Conservation (phyloP, 1,140 invertebrate genomes). For the Marisa cornuarietis region DNA sequence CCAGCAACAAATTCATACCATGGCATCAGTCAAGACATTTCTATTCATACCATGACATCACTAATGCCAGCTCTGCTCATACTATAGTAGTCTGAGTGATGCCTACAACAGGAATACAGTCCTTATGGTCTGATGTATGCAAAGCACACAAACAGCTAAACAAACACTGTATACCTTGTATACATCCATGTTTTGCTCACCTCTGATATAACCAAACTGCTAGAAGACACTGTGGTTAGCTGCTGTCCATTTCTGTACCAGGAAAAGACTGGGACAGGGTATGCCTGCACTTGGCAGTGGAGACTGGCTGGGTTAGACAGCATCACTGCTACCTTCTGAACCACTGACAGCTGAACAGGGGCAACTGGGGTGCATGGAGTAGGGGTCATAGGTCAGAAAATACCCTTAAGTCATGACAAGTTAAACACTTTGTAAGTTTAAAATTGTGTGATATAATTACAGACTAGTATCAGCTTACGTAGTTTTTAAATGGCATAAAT, state of each 20-base stretch:
- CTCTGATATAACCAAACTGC: background rate
- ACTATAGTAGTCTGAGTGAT: background rate
- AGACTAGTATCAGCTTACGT: too few relatives aligned
- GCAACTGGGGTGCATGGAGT: background rate
- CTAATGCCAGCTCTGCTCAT: too few relatives aligned
- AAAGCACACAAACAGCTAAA: background rate
- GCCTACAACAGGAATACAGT: background rate
- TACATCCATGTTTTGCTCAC: background rate
- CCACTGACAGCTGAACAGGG: conserved; percentile 31
- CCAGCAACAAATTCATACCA: background rate
- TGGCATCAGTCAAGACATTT: background rate
- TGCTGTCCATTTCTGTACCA: conserved; percentile 41
- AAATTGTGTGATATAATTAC: too few relatives aligned
- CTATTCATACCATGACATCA: background rate
- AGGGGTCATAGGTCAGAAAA: background rate
- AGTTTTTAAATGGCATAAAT: too few relatives aligned
- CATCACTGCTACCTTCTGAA: conserved; percentile 36
- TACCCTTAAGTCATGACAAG: background rate
- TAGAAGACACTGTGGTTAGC: conserved; percentile 7
- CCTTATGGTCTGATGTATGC: background rate
- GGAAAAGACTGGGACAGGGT: conserved; percentile 39
- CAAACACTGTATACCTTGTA: too few relatives aligned
- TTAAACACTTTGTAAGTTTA: too few relatives aligned
- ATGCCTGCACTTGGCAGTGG: conserved; percentile 36
- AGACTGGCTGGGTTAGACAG: conserved; percentile 27